A percentile compares a stretch with the other conserved stretches of the same genome.
These are phyloP conservation scores for Thoracochromis brauschi DNA, from an alignment of 2,113 vertebrate genomes.

Conservation along the genomic window DNA sequence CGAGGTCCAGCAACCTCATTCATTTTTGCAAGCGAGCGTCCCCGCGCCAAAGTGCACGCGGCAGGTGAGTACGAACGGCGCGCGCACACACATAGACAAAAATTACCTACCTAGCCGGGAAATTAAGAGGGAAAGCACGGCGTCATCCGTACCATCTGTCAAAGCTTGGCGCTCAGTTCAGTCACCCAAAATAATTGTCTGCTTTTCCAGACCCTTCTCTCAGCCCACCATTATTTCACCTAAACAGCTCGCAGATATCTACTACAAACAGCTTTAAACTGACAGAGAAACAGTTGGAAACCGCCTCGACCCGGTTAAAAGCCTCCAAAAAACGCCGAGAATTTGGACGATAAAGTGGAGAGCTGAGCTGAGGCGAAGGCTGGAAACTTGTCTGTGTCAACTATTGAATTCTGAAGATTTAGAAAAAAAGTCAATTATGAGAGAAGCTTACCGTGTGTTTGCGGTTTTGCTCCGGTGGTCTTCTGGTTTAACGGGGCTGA, in stretches of 20 bases:
- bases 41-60: background rate
- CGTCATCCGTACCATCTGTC: background rate
- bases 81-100: background rate
- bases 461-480: background rate
- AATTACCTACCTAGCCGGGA: background rate
- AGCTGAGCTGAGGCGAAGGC: background rate
- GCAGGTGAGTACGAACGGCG: constrained; percentile 16
- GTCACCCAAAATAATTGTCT: background rate
- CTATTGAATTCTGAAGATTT: background rate
- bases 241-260: background rate
- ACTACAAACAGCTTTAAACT: background rate
- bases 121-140: background rate
- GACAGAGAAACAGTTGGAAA: background rate
- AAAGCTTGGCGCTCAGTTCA: background rate
- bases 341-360: background rate
- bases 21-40: background rate
- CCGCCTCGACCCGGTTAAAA: background rate
- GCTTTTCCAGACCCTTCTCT: background rate
- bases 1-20: background rate
- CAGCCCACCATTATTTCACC: background rate
- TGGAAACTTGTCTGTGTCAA: constrained; percentile 7
- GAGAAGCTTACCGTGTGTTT: constrained; percentile 31
- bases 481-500: constrained; percentile 1
- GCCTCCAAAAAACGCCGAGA: background rate
- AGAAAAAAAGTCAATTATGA: background rate